Base-by-base conservation (phyloP, 2,113 vertebrate genomes). In the Dolichotis patagonum region DNA sequence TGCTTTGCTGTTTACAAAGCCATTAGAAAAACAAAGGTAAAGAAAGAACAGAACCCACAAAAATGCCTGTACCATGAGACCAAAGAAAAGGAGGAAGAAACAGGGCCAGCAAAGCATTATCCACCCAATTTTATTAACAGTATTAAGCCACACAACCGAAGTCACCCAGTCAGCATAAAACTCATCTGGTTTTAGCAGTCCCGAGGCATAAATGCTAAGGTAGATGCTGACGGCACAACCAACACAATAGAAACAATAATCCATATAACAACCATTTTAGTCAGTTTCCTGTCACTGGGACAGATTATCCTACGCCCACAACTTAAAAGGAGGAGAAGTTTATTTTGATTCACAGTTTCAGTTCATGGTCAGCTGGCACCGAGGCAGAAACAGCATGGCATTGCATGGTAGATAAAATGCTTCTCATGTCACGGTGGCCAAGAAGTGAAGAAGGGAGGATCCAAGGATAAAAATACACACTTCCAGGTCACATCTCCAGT, bases 11-110 rank as follows among this genome's bases (percentile, higher is more conserved):
- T 84, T 95, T 54, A 85, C 56, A 81, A 75, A 85, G 30, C 41
- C 43, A 54, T 86, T 91, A n/a, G 78, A 95, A 90, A 81, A 67
- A 52, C 73, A 92, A 90, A 95, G 65, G 69, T 41, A 94, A 85
- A 88, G 46, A 83, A 95, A 95, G 67, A 38, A 92, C 22, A 90
- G 26, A 0, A 20, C 46, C 58, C 60, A 84, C 62, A 38, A 77
- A 88, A 85, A 63, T 65, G 38, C 60, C 80, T n/a, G 28, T 81
- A 43, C 85, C n/a, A 84, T 56, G 49, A 38, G 62, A 71, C 28
- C 22, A 65, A 96, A 90, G 63, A 82, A 84, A 52, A 88, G 28
- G 49, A 85, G 62, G 69, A 93, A 38, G 54, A 88, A 89, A 83
- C 35, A 75, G 69, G 30, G 60, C 83, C 56, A n/a, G 41, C 52